A percentile compares a stretch with the other conserved stretches of the same genome.
phyloP scores from a whole-genome alignment of 2,113 vertebrate species.

The Polyodon spathula region DNA sequence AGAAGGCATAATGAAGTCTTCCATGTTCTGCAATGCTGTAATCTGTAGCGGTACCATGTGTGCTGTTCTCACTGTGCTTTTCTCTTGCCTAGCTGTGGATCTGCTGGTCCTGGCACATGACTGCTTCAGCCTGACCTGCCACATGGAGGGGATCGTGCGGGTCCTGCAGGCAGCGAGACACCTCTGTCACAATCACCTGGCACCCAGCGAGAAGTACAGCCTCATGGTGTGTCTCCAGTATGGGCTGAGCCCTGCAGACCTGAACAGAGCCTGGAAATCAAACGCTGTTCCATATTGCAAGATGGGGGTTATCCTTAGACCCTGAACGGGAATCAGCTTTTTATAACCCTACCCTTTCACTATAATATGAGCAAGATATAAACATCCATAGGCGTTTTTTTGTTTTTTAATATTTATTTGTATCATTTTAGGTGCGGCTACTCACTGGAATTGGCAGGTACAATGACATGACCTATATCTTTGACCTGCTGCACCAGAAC shows the following conservation, averaged over 20 bases:
- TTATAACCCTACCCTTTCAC: too few relatives aligned
- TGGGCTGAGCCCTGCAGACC: too few relatives aligned
- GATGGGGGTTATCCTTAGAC: too few relatives aligned
- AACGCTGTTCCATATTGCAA: too few relatives aligned
- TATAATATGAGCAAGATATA: too few relatives aligned
- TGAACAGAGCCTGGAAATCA: neutral
- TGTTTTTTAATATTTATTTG: neutral
- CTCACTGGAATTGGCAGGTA: constrained; percentile 89
- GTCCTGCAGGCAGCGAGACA: constrained; percentile 80
- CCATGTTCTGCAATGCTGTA: neutral
- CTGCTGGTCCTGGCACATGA: constrained; percentile 80
- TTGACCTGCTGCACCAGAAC: constrained; percentile 83
- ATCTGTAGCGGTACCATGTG: neutral
- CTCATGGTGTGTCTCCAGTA: constrained; percentile 62
- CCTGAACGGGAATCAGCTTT: constrained; percentile 3
- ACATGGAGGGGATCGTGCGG: constrained; percentile 86
- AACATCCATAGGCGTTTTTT: too few relatives aligned
- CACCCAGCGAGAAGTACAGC: constrained; percentile 67
- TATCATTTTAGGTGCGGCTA: constrained; percentile 67
- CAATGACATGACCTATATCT: constrained; percentile 89
- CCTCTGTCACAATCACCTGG: constrained; percentile 78
- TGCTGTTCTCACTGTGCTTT: too few relatives aligned
- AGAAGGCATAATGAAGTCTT: too few relatives aligned
- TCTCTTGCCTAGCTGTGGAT: constrained; percentile 65
- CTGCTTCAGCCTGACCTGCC: constrained; percentile 84